Conservation (phyloP, 2,888 invertebrate genomes). For the Hesperia comma region DNA sequence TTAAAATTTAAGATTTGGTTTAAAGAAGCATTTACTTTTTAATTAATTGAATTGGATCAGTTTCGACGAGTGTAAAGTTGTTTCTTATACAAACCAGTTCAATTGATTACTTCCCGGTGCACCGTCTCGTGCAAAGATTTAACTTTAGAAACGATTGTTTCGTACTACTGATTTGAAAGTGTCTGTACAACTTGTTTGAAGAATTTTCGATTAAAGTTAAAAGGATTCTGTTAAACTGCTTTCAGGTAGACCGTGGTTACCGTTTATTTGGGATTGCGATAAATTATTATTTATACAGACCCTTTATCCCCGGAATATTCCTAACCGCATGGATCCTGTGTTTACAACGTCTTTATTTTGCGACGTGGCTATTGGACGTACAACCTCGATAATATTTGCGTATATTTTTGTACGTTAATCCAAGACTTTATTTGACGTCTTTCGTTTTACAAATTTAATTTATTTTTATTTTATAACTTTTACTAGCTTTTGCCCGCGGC, state of each 20-base stretch:
- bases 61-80: conserved; percentile 18
- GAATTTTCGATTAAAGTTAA: conserved; percentile 26
- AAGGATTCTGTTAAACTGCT: conserved; percentile 27
- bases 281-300: conserved; percentile 26
- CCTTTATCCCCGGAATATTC: conserved; percentile 17
- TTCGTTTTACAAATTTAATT: not conserved
- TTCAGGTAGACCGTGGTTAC: conserved; percentile 11
- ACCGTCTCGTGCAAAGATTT: conserved; percentile 19
- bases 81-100: conserved; percentile 8
- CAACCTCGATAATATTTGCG: not conserved
- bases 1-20: not conserved
- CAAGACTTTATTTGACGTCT: not conserved
- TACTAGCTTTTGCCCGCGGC: too few species aligned
- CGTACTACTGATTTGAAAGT: conserved; percentile 20
- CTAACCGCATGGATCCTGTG: not conserved
- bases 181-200: conserved; percentile 14
- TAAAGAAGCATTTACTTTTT: not conserved
- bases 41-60: conserved; percentile 4
- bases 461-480: too few species aligned
- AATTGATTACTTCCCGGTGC: conserved; percentile 16
- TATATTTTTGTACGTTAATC: not conserved
- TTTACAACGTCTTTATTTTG: not conserved
- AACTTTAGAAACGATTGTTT: conserved; percentile 25
- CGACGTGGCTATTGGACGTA: not conserved
- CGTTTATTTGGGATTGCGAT: conserved; percentile 14